A percentile compares a stretch with the other conserved stretches of the same genome.
These are phyloP conservation scores for Lasioglossum albipes DNA, from an alignment of 1,140 invertebrate species.

Conservation along the genomic window DNA sequence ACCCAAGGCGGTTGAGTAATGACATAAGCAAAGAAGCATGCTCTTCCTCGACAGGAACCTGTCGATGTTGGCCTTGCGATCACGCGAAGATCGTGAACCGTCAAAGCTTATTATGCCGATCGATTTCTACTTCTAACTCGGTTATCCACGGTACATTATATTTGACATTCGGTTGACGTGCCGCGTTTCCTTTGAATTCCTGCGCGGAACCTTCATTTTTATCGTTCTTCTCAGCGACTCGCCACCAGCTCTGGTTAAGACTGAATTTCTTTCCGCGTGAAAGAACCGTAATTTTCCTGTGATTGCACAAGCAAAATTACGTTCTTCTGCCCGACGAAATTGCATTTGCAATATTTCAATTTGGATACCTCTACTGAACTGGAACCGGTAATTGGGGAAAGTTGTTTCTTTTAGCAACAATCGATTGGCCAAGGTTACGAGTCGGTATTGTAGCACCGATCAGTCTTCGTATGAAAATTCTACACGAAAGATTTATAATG, in stretches of 20 bases:
- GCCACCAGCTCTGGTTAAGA: neutral
- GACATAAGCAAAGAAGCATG: neutral
- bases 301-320: neutral
- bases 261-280: neutral
- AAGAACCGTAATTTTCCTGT: neutral
- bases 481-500: too few species aligned
- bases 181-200: constrained; percentile 17
- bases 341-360: neutral
- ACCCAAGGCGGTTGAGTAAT: neutral
- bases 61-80: constrained; percentile 11
- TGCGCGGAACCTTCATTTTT: neutral
- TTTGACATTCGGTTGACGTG: constrained; percentile 5
- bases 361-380: neutral
- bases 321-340: neutral
- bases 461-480: neutral
- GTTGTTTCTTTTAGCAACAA: neutral
- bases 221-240: neutral
- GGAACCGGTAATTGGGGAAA: neutral
- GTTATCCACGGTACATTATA: neutral
- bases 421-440: neutral
- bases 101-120: constrained; percentile 17
- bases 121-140: constrained; percentile 18
- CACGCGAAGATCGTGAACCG: constrained; percentile 10
- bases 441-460: neutral
- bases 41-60: neutral